Percentiles rank a stretch among this genome's conserved stretches.
These are phyloP conservation scores for Synergus japonicus DNA, from an alignment of 2,888 invertebrate genomes.

Conservation along the genomic window DNA sequence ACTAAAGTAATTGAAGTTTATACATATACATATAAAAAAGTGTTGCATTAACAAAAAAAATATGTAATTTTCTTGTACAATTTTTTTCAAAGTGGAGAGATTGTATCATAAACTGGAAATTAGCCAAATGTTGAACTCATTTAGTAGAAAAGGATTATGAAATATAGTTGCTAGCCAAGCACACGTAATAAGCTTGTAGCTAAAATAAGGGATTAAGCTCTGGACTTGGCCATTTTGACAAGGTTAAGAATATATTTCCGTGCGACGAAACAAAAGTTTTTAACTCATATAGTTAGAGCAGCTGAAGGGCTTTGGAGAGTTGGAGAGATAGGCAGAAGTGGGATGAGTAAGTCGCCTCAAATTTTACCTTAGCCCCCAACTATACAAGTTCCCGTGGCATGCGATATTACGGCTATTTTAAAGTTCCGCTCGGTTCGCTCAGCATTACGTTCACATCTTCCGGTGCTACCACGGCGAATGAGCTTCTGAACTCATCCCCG, in stretches of 20 bases:
- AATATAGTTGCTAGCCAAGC: background rate
- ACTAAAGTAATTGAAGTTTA: too few species aligned
- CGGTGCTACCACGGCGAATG: constrained; percentile 13
- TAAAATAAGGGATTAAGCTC: background rate
- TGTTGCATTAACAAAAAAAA: background rate
- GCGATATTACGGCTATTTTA: constrained; percentile 48
- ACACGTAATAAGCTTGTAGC: background rate
- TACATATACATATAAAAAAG: background rate
- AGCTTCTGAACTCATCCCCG: constrained; percentile 40
- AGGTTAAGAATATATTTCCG: constrained; percentile 13
- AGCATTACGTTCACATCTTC: constrained; percentile 55
- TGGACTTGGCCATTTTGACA: background rate
- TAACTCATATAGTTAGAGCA: constrained; percentile 9
- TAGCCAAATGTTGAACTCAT: background rate
- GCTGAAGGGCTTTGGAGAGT: constrained; percentile 6
- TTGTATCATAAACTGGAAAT: background rate
- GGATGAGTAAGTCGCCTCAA: constrained; percentile 17
- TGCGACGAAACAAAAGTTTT: background rate
- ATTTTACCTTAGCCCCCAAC: constrained; percentile 23
- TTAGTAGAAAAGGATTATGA: background rate
- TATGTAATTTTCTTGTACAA: background rate
- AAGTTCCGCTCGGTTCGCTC: constrained; percentile 48
- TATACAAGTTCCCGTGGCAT: constrained; percentile 46
- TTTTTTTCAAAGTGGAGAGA: background rate
- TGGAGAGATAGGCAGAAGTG: background rate